A percentile compares a stretch with the other conserved stretches of the same genome.
phyloP scores from a whole-genome alignment of 2,888 invertebrate species.

The Diaperis boleti region DNA sequence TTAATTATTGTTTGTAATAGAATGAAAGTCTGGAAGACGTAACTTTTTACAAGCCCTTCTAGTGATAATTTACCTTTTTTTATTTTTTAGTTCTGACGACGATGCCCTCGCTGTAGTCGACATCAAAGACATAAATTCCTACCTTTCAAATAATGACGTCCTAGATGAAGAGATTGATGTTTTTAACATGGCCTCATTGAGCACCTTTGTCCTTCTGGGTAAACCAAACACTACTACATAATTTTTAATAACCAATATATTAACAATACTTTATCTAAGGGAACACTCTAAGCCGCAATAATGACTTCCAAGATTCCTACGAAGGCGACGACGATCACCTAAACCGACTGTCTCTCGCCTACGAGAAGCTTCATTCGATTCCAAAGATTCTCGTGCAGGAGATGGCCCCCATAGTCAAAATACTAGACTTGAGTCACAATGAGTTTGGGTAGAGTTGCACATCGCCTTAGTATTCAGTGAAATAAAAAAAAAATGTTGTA shows the following conservation, averaged over 20 bases:
- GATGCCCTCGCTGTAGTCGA: conserved; percentile 55
- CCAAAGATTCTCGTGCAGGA: conserved; percentile 75
- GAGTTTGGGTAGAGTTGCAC: conserved; percentile 79
- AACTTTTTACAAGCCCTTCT: no score
- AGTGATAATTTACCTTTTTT: not conserved
- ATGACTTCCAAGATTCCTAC: not conserved
- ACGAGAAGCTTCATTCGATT: conserved; percentile 75
- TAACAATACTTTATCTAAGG: no score
- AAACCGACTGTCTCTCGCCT: conserved; percentile 75
- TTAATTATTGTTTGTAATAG: no score
- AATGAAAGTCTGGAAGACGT: no score
- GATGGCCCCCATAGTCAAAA: conserved; percentile 72
- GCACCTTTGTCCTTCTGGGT: conserved; percentile 58
- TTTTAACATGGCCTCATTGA: conserved; percentile 59
- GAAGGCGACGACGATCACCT: conserved; percentile 67
- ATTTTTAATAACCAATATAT: no score
- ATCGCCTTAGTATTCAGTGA: conserved; percentile 61
- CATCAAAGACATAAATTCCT: conserved; percentile 53
- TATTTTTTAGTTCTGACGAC: conserved; percentile 27
- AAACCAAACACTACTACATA: conserved; percentile 29
- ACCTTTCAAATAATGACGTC: conserved; percentile 52
- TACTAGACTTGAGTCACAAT: conserved; percentile 80
- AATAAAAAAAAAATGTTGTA: conserved; percentile 63
- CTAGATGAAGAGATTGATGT: conserved; percentile 53
- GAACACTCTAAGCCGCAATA: conserved; percentile 11